phyloP scores from a whole-genome alignment of 2,113 vertebrate genomes.

The Australoheros scitulus region DNA sequence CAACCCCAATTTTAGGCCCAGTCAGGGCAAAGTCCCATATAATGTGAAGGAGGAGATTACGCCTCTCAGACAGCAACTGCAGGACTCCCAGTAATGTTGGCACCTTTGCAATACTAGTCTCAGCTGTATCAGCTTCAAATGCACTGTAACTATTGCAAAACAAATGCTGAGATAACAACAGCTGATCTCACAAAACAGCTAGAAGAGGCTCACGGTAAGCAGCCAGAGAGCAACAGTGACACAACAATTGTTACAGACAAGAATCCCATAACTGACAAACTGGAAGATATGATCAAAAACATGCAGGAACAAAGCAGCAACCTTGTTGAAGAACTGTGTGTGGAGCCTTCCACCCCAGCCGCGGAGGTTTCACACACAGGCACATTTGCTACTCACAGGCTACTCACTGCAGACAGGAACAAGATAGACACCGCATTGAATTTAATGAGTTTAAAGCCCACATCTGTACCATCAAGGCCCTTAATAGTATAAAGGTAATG shows the following conservation, averaged over 20 bases:
- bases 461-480: not conserved
- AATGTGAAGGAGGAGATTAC: fast-evolving
- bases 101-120: too few species aligned
- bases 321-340: not conserved
- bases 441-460: not conserved
- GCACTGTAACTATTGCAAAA: too few species aligned
- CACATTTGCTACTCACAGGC: not conserved
- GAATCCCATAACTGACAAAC: not conserved
- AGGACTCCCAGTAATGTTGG: too few species aligned
- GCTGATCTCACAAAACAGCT: too few species aligned
- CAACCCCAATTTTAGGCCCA: not conserved
- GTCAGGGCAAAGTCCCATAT: not conserved
- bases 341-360: not conserved
- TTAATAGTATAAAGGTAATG: too few species aligned
- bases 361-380: not conserved
- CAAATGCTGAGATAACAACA: too few species aligned
- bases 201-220: too few species aligned
- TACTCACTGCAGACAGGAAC: too few species aligned
- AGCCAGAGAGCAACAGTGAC: not conserved
- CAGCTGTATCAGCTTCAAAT: too few species aligned
- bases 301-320: not conserved
- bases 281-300: not conserved
- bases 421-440: not conserved
- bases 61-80: not conserved
- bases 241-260: too few species aligned